Conservation (phyloP, 92 coral and sea anemone species). For the Muricea muricata region DNA sequence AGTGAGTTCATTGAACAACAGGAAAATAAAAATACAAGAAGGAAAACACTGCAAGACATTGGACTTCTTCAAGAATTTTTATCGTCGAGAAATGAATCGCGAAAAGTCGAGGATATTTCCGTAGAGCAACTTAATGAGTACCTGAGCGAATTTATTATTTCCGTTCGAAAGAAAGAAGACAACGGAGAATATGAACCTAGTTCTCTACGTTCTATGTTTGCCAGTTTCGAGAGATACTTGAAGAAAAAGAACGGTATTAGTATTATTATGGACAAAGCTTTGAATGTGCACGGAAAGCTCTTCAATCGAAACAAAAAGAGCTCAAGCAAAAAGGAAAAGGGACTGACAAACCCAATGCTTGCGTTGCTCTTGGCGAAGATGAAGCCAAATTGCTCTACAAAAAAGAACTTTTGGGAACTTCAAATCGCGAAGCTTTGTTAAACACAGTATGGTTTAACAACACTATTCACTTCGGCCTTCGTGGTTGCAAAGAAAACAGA, state of each 20-base stretch:
- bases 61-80: slow-evolving; percentile 45
- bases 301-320: slow-evolving; percentile 33
- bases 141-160: no score
- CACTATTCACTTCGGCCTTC: slow-evolving; percentile 56
- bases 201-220: no score
- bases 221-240: no score
- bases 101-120: slow-evolving; percentile 32
- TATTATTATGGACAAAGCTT: no score
- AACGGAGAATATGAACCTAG: no score
- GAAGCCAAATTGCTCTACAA: slow-evolving; percentile 29
- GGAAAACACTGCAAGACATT: no score
- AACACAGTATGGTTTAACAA: slow-evolving; percentile 52
- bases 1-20: no score
- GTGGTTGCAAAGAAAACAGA: no score
- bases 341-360: slow-evolving; percentile 43
- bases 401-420: slow-evolving; percentile 37
- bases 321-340: slow-evolving; percentile 21
- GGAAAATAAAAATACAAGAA: no score
- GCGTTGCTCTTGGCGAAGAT: no score
- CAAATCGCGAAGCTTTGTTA: slow-evolving; percentile 42
- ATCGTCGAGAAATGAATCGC: background rate
- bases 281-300: slow-evolving; percentile 38
- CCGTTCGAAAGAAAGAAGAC: no score
- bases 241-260: no score
- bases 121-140: slow-evolving; percentile 34